phyloP scores from a whole-genome alignment of 2,113 vertebrate genomes.

The Sylvia atricapilla region DNA sequence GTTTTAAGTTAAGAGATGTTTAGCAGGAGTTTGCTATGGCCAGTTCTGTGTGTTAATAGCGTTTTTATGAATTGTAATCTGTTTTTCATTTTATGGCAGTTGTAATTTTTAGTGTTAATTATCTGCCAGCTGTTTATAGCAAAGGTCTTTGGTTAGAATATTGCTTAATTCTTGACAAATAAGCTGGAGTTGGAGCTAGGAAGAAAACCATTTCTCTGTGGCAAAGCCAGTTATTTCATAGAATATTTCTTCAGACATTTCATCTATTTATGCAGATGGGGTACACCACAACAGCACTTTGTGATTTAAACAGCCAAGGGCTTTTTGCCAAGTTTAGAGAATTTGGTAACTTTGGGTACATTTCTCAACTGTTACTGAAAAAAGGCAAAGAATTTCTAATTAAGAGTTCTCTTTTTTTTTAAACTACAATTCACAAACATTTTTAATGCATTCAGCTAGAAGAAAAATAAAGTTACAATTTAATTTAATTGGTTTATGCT shows the following conservation, averaged over 20 bases:
- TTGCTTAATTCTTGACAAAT: not conserved
- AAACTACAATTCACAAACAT: not conserved
- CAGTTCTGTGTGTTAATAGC: not conserved
- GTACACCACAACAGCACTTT: not conserved
- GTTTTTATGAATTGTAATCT: not conserved
- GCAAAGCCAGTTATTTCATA: not conserved
- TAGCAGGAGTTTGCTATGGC: not conserved
- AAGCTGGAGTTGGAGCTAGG: not conserved
- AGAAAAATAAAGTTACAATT: not conserved
- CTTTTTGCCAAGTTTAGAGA: not conserved
- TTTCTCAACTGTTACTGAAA: not conserved
- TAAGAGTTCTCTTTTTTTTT: not conserved
- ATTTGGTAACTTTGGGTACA: not conserved
- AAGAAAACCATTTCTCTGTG: not conserved
- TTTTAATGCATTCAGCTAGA: not conserved
- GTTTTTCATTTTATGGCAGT: not conserved
- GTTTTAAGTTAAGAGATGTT: not conserved
- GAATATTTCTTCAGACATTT: not conserved
- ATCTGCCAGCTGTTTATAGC: not conserved
- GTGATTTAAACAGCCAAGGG: not conserved
- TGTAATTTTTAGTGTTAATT: slow-evolving; percentile 16
- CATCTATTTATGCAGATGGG: not conserved
- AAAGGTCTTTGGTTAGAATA: not conserved
- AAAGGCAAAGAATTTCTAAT: not conserved
- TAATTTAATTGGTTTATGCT: not conserved